Evolutionary conservation across 2,888 invertebrate genomes (phyloP), one percentile per base, ranked within the genome.

Genomic region (Crioceris asparagi): DNA sequence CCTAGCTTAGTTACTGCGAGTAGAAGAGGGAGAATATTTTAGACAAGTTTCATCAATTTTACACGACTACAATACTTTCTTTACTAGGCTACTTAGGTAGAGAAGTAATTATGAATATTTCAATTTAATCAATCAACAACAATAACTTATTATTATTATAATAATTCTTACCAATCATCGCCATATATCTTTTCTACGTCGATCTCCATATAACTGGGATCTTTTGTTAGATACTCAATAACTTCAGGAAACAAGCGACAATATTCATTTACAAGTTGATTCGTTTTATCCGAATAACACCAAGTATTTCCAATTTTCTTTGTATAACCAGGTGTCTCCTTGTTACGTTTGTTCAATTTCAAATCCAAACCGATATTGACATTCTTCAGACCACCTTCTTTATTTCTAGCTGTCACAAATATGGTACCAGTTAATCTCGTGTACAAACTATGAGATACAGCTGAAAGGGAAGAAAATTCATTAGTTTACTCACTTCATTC

Each of bases 301-400:
- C 94, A 96, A 27, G 70, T 56, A 52, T 68, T 72, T n/a, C 70
- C 69, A n/a, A 52, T 41, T 46, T 79, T 83, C 35, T 74, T 79
- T 0, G 90, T 87, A 61, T 81, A 94, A 18, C 93, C 92, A 2
- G 83, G 76, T 2, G 84, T 72, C 53, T 79, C 79, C 57, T 74
- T 74, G 46, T 78, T 77, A 74, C 76, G 54, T 57, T 87, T 90
- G 44, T 82, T 87, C 55, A 83, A 86, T 65, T 96, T 96, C 15
- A 97, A 69, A 60, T 92, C 88, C 30, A 97, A 71, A 0, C 96
- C 97, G 17, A 96, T 72, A 59, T 94, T 94, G 11, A 79, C 61
- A 56, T 75, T 79, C 48, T 62, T 67, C 32, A 64, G 54, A 17
- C 39, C 48, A n/a, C 48, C 49, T 29, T 44, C 43, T 5, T 39